These are phyloP conservation scores for Vidua chalybeata DNA, from an alignment of 2,113 vertebrate species.

Conservation along the genomic window DNA sequence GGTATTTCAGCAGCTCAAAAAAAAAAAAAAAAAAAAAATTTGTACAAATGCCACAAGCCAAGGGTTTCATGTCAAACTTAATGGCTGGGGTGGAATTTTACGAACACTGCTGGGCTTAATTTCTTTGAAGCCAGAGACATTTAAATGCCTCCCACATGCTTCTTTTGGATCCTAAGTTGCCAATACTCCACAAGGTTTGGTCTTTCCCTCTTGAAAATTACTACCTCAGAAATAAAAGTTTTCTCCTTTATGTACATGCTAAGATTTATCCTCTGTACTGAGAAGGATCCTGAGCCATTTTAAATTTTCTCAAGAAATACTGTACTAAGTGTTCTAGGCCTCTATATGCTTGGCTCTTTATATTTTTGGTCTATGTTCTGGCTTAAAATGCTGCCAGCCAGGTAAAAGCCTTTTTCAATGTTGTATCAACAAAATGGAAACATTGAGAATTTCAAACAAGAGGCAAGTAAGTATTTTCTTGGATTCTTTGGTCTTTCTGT, in stretches of 20 bases:
- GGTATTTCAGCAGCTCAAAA: not conserved
- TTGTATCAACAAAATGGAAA: not conserved
- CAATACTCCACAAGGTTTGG: not conserved
- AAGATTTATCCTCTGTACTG: not conserved
- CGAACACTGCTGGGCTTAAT: not conserved
- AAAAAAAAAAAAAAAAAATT: not conserved
- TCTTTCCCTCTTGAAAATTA: not conserved
- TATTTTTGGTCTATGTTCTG: not conserved
- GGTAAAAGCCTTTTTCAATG: not conserved
- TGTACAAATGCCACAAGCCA: not conserved
- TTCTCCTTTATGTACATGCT: not conserved
- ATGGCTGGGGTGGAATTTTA: not conserved
- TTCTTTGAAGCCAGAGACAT: not conserved
- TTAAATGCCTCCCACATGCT: not conserved
- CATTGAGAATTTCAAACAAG: not conserved
- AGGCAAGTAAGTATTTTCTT: not conserved
- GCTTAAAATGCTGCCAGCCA: not conserved
- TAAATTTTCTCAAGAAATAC: not conserved
- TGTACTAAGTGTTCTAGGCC: not conserved
- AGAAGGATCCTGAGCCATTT: not conserved
- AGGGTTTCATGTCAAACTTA: not conserved
- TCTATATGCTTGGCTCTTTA: not conserved
- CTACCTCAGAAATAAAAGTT: not conserved
- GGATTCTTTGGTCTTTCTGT: not conserved
- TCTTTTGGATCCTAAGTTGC: not conserved